These are phyloP conservation scores for Vireo griseus DNA, from an alignment of 2,797 vertebrate species.

Conservation along the genomic window DNA sequence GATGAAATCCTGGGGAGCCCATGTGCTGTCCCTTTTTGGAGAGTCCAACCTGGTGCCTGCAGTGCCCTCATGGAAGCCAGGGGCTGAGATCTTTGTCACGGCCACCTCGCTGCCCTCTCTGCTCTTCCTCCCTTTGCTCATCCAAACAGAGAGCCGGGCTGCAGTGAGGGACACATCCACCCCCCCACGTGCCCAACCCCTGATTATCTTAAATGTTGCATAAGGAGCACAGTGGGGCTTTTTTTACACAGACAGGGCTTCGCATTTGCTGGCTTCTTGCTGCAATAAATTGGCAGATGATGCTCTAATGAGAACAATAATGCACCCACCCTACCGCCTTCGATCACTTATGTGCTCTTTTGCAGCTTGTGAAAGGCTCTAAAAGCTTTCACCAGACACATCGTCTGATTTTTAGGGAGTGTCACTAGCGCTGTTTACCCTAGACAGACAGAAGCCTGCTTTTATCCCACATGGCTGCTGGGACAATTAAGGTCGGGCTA, in stretches of 20 bases:
- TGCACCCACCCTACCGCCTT: background rate
- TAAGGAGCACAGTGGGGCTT: background rate
- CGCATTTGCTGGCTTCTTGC: background rate
- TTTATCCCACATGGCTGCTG: background rate
- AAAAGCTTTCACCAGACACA: slow-evolving; percentile 48
- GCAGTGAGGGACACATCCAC: background rate
- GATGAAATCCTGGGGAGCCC: background rate
- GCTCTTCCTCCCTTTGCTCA: background rate
- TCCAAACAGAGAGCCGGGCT: background rate
- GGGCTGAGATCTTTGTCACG: fast-evolving
- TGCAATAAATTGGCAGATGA: slow-evolving; percentile 27
- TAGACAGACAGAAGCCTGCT: background rate
- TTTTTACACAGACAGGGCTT: background rate
- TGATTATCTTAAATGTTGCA: background rate
- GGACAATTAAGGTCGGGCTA: background rate
- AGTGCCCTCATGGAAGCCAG: fast-evolving
- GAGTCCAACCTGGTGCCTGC: background rate
- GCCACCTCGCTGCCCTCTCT: fast-evolving
- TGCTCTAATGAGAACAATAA: slow-evolving; percentile 27
- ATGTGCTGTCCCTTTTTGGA: background rate
- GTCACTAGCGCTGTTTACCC: background rate
- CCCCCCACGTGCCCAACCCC: fast-evolving
- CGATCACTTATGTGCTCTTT: background rate
- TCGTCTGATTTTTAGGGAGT: slow-evolving; percentile 15
- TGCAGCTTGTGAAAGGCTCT: slow-evolving; percentile 23